Evolutionary conservation across 2,888 invertebrate species (phyloP), one percentile per base, ranked within the genome.

Genomic region (Noctua janthe): DNA sequence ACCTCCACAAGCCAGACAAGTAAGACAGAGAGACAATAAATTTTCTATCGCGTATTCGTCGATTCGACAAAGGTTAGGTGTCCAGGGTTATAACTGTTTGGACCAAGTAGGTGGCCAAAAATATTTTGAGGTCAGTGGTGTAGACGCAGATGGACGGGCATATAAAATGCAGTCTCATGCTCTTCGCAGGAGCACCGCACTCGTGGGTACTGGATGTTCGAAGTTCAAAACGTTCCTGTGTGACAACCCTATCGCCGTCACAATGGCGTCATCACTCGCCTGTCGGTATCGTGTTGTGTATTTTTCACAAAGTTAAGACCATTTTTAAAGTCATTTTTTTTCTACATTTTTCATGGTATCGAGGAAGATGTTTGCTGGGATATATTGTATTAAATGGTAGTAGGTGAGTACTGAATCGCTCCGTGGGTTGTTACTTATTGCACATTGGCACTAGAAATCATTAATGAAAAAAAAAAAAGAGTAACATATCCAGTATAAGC

Each of bases 231-330:
- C 29, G 8, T 62, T 10, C 29, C 10, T 23, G 1, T 23, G 51
- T 74, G 72, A 29, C 85, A 87, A 17, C 85, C 88, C 85, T 86
- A 72, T 49, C 13, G n/a, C 15, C 73, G 62, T 67, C 85, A 87
- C 81, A 81, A 85, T 81, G 74, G 85, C 77, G 59, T 81, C 85
- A 86, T 86, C 85, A 74, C 64, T 86, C 85, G 47, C 20, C 85
- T 81, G 88, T 85, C 81, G 70, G 49, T 66, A 13, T 17, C 62
- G 80, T 74, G n/a, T 67, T 81, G 85, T 76, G 71, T 77, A 81
- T 81, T 81, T 76, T 81, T 81, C 81, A 81, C 76, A 17, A 64
- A 67, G 70, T 54, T 43, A 17, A 75, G 72, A 71, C 29, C 51
- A n/a, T 73, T 70, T 76, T 64, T 35, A 20, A 17, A 71, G 56